Conservation (phyloP, 2,797 vertebrate genomes). For the Pipistrellus nathusii region DNA sequence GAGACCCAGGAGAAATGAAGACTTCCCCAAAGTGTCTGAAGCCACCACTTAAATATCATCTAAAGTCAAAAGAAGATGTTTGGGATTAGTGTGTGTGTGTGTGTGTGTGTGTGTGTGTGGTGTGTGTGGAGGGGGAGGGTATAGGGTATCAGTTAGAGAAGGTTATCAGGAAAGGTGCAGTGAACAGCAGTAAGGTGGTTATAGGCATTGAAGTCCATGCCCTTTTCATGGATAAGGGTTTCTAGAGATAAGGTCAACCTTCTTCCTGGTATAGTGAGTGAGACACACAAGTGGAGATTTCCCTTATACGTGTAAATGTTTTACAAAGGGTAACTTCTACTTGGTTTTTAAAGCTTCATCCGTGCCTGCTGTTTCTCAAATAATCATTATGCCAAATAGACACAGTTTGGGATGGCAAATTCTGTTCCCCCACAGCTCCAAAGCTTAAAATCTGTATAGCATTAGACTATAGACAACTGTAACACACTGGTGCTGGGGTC, state of each 20-base stretch:
- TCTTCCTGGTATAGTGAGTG: not conserved
- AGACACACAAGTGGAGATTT: not conserved
- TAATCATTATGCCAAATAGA: not conserved
- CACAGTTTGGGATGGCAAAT: not conserved
- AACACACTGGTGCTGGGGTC: no score
- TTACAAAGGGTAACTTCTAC: not conserved
- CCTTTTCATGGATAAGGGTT: not conserved
- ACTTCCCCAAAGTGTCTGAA: not conserved
- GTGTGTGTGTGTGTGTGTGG: no score
- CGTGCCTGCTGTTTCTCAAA: not conserved
- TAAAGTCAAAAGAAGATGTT: not conserved
- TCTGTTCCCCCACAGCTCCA: not conserved
- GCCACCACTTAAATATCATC: not conserved
- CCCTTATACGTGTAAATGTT: not conserved
- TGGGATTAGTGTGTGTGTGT: no score
- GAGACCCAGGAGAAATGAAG: not conserved
- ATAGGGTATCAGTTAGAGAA: not conserved
- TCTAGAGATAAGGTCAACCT: not conserved
- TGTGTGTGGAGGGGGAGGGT: no score
- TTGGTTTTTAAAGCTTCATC: not conserved
- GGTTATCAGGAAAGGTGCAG: not conserved
- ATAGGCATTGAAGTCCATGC: not conserved
- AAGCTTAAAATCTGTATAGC: not conserved
- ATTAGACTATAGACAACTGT: not conserved
- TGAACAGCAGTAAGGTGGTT: not conserved